Base-by-base conservation (phyloP, 2,113 vertebrate species). In the Sylvia atricapilla region DNA sequence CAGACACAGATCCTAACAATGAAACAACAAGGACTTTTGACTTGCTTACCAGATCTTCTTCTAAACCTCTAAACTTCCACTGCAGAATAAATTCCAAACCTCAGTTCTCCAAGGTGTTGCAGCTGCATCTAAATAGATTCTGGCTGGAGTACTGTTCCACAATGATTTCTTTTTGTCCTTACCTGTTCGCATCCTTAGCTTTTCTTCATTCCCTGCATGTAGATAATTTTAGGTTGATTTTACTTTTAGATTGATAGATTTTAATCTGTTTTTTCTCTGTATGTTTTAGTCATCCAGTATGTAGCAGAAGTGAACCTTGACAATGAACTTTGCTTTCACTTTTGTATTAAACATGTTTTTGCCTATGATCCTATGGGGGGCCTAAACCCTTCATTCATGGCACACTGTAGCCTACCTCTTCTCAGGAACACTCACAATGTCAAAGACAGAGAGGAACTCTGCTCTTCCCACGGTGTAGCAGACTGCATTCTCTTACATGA, bases 71-170 rank as follows among this genome's bases (percentile, higher is more conserved):
- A 66, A 56, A 37, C 8, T 49, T 76, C 31, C 27, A 53, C 25
- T n/a, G 15, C 9, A 31, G 9, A 11, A 44, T 62, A 62, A 80
- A 64, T 4, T 12, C 24, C 64, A 60, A 81, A 53, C 27, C 11
- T 59, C 25, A 62, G 31, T 15, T 47, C 3, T 5, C 8, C 9
- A 7, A 0, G 0, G 31, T 64, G 35, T 9, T 64, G 15, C 24
- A 15, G 3, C 15, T 81, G 20, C 17, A 62, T 31, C n/a, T 49
- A 55, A 75, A 37, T 7, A 47, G 25, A 64, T 23, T 44, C 14
- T 41, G 22, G 5, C 9, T 84, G 56, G 30, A 76, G 80, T 1
- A 3, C 1, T 47, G 5, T 44, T 76, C 31, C 37, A 53, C 5
- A 58, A 9, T 4, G 22, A 43, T 72, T 56, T 49, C 5, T 53